A percentile compares a stretch with the other conserved stretches of the same genome.
Conservation (phyloP, 1,140 invertebrate species). For the Drosophila punjabiensis region DNA sequence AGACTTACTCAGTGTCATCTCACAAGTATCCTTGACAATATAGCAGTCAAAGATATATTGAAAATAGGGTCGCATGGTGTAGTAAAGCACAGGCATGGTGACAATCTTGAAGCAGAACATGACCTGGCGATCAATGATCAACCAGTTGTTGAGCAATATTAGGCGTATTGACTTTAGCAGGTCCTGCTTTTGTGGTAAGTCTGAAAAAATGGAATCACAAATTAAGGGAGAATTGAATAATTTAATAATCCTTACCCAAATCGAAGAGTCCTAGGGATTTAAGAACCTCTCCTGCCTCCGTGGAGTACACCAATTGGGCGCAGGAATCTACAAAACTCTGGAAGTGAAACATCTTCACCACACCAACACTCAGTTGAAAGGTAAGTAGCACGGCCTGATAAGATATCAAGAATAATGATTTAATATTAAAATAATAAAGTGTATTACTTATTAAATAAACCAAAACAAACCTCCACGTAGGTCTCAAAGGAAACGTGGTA, state of each 20-base stretch:
- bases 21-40: constrained; percentile 51
- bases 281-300: constrained; percentile 49
- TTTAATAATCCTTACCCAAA: constrained; percentile 30
- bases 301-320: constrained; percentile 36
- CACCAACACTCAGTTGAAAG: constrained; percentile 64
- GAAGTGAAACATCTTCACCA: constrained; percentile 68
- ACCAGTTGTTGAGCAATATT: constrained; percentile 56
- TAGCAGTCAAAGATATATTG: constrained; percentile 71
- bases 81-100: constrained; percentile 68
- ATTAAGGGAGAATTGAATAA: accelerated
- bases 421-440: no score
- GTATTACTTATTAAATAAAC: no score
- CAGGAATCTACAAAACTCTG: constrained; percentile 38
- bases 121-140: constrained; percentile 58
- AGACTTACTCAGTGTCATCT: constrained; percentile 66
- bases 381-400: constrained; percentile 67
- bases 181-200: constrained; percentile 29
- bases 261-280: constrained; percentile 59
- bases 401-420: no score
- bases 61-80: constrained; percentile 61
- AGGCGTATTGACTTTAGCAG: constrained; percentile 33
- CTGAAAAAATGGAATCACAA: background rate
- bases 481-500: constrained; percentile 65
- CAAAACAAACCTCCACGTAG: constrained; percentile 63
- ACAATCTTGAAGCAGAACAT: constrained; percentile 76